Evolutionary conservation across 2,113 vertebrate genomes (phyloP).

Genomic region (Thamnophis sirtalis): DNA sequence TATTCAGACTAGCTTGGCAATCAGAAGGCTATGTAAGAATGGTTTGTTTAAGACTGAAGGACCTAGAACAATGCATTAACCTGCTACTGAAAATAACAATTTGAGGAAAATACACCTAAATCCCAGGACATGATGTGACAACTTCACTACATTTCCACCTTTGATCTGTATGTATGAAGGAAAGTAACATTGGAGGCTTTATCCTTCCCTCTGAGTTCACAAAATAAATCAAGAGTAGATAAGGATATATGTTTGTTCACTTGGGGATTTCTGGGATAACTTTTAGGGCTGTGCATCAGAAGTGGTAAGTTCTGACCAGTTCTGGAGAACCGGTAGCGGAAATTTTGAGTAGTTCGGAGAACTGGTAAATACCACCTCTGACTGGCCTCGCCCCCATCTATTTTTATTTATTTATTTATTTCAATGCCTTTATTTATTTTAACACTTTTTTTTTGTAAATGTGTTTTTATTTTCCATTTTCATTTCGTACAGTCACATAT

Average conservation of each 20-base stretch:
- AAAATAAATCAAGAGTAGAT: background rate
- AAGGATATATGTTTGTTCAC: background rate
- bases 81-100: conserved; percentile 48
- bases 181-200: background rate
- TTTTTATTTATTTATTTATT: too few species aligned
- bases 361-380: too few species aligned
- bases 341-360: too few species aligned
- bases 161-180: background rate
- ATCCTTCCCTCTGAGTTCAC: background rate
- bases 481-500: too few species aligned
- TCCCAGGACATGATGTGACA: background rate
- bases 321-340: too few species aligned
- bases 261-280: background rate
- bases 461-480: too few species aligned
- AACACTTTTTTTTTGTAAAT: too few species aligned
- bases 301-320: too few species aligned
- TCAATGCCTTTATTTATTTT: too few species aligned
- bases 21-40: conserved; percentile 42
- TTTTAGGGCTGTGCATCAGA: background rate
- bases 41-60: conserved; percentile 35
- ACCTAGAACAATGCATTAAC: conserved; percentile 45
- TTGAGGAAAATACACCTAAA: conserved; percentile 12
- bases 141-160: conserved; percentile 1
- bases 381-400: too few species aligned
- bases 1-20: conserved; percentile 40